Base-by-base conservation (phyloP, 2,888 invertebrate species). In the Drosophila peninsularis region DNA sequence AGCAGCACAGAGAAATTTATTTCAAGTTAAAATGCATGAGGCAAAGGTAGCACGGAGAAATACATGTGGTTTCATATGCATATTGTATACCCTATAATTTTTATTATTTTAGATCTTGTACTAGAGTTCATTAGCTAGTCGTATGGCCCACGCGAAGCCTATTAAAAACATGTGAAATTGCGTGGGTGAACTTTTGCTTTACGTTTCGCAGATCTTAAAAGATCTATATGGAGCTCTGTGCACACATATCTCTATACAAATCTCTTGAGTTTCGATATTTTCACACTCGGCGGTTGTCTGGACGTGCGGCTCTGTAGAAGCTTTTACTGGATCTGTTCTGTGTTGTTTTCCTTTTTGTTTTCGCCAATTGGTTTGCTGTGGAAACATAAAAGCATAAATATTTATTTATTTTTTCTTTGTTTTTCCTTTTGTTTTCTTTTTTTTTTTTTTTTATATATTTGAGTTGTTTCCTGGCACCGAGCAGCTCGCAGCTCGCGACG, bases 351-450 rank as follows among this genome's bases (percentile, higher is more conserved):
- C 32, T 62, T 32, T 11, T 47, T 53, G 61, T 75, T 49, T 50
- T 63, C 37, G 30, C 47, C 37, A 50, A 58, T 65, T 73, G 76
- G 55, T 71, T 69, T 63, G 52, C 50, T 56, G 21, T 55, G 47
- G 17, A 67, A 71, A 68, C 73, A 83, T 71, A 62, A 50, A 55
- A 82, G 62, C 65, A 71, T 70, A 78, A 84, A 87, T 82, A 87
- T 87, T 71, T 76, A 81, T 73, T 69, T 50, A 36, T 64, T 53
- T 53, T 27, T 19, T 53, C 64, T 62, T 75, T 64, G 41, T 49
- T 45, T 47, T 30, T 58, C 36, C 42, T 19, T 61, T 75, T 24
- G 24, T 63, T 52, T 34, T 50, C 2, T n/a, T n/a, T n/a, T 45
- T 47, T 30, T 58, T 30, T 9, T 24, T 11, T 36, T 1, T 34